Evolutionary conservation across 2,888 invertebrate species (phyloP), one percentile per base, ranked within the genome.

Genomic region (Emesis furor): DNA sequence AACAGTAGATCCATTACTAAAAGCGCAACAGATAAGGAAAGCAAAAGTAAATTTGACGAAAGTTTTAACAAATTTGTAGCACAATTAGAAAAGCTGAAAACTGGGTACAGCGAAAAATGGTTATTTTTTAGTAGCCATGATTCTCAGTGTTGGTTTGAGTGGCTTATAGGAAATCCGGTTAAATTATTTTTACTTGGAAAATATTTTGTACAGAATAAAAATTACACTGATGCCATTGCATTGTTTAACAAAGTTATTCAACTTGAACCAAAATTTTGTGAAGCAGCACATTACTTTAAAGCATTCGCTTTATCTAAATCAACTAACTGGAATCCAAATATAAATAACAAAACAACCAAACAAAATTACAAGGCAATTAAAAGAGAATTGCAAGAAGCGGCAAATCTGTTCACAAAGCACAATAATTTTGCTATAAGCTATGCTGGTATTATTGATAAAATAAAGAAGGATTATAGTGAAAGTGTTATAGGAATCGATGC

Each of bases 201-300:
- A 69, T 71, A 76, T 76, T 76, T 76, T 55, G 37, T 51, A 10
- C 24, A 69, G 30, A 39, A 76, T n/a, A 42, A 76, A 10, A 55
- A 69, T 24, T 69, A 55, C 24, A 3, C 37, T 6, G 55, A 71
- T 69, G 69, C 76, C 10, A 68, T 76, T 39, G 17, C 14, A 12
- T 24, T 76, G 14, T 76, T 76, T 55, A 30, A 76, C 55, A 14
- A 37, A n/a, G 76, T 76, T n/a, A 76, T 76, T 55, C 10, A 76
- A 10, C 14, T 69, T 39, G 76, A 76, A 39, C n/a, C 17, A 37
- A 10, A 6, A 24, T 76, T 76, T 69, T 55, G 69, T 32, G 76
- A 76, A 17, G 39, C 76, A 69, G 76, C 76, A 10, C 39, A 76
- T 55, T 76, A 76, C 17, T 76, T 69, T 59, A 76, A 76, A 76